Evolutionary conservation across 2,888 invertebrate genomes (phyloP), one percentile per base, ranked within the genome.

Genomic region (Nomada lathburiana): DNA sequence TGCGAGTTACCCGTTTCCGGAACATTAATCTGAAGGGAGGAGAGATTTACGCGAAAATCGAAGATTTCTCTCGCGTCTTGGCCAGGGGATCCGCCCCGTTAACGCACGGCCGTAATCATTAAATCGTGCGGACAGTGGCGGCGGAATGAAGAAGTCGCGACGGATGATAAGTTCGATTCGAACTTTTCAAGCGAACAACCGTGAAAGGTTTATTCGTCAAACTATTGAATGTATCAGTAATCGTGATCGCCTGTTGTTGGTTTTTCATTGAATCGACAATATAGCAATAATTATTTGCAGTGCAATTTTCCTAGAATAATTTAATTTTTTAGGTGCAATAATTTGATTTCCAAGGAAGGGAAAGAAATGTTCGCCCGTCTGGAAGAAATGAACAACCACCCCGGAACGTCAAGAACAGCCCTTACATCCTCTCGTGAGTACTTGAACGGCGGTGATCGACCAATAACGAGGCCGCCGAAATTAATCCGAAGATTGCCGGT

Each of bases 21-120:
- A 44, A 74, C 80, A 80, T 81, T 80, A 81, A 81, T 81, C 64
- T 55, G 20, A 47, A 9, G 26, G n/a, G n/a, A n/a, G 64, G 26
- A 29, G 64, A 70, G 74, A 81, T 80, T 68, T 80, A 80, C 60
- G 23, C 26, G 73, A 44, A 69, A 80, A 74, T 81, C 80, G 80
- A 69, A 73, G 47, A 74, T 80, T 60, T 50, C 64, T 42, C 73
- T 29, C 62, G 55, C 68, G 57, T 63, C 55, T 42, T 23, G 44
- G 11, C 20, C 42, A 23, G 18, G 20, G 59, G 23, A 26, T 68
- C 67, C 36, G 36, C 36, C 55, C 42, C 42, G n/a, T 44, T 73
- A 74, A 83, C 71, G 52, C 59, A 0, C 9, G 52, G n/a, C 62
- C 47, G 76, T 76, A 73, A 83, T 79, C 85, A 65, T 77, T 72